Evolutionary conservation across 2,797 vertebrate genomes (phyloP).

Genomic region (Chelidonichthys spinosus): DNA sequence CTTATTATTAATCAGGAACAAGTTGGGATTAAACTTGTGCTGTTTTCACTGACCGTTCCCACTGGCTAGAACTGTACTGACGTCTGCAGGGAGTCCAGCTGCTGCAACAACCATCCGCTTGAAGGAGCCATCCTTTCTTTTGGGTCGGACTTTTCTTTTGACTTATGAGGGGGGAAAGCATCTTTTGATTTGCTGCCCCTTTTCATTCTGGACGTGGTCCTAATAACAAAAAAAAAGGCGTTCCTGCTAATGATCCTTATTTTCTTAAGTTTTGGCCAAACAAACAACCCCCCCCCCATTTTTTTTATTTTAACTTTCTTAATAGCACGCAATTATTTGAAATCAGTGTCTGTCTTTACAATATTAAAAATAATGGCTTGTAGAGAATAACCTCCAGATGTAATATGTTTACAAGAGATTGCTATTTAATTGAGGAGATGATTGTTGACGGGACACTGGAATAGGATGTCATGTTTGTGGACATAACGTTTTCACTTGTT

Average conservation of each 20-base stretch:
- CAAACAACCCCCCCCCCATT: not conserved
- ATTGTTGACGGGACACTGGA: constrained; percentile 62
- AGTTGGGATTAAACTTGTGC: constrained; percentile 53
- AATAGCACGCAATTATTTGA: constrained; percentile 35
- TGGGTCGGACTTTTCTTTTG: constrained; percentile 37
- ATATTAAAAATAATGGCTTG: constrained; percentile 11
- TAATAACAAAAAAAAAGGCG: constrained; percentile 1
- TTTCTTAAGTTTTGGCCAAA: constrained; percentile 28
- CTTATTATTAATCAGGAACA: constrained; percentile 61
- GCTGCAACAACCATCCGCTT: constrained; percentile 46
- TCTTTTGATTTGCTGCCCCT: constrained; percentile 38
- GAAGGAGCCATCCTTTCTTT: constrained; percentile 53
- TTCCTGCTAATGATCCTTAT: constrained; percentile 15
- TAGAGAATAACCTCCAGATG: constrained; percentile 42
- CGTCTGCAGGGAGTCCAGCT: constrained; percentile 38
- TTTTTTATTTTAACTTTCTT: constrained; percentile 30
- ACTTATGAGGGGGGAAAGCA: constrained; percentile 28
- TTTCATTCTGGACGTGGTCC: constrained; percentile 24
- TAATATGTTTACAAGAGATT: constrained; percentile 59
- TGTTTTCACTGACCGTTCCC: constrained; percentile 47
- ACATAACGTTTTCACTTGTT: constrained; percentile 57
- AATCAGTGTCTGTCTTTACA: constrained; percentile 31
- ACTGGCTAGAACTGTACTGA: constrained; percentile 26
- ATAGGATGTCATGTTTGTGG: constrained; percentile 48
- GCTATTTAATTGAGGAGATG: constrained; percentile 57